Base-by-base conservation (phyloP, 2,888 invertebrate genomes). In the Tinea trinotella region DNA sequence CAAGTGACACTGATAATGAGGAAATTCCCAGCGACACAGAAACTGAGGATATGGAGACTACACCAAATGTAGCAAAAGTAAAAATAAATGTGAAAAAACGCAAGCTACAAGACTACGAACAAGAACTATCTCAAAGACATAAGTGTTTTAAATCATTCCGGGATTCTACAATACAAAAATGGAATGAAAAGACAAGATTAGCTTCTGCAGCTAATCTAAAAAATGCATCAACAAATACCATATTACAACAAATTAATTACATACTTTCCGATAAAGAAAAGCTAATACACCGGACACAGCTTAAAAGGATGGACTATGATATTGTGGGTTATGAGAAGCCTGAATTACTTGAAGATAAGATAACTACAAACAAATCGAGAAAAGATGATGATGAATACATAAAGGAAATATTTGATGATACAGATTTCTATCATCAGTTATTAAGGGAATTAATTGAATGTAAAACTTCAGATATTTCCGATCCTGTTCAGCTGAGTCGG, bases 381-480 rank as follows among this genome's bases (percentile, higher is more conserved):
- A 76, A 76, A 60, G 77, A 84, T 52, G 68, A 78, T 56, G 89
- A 89, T 60, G 90, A 92, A 61, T 90, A 91, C 59, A 91, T 94
- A 65, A 66, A 87, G 0, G 94, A 98, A 79, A 94, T 98, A 64
- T 99, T 96, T 80, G 98, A 99, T 73, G 99, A 99, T 68, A 94
- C 94, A 64, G 99, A 99, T 71, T 99, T 99, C 74, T 99, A 99
- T 76, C 97, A 98, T 74, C 95, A 97, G 65, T 85, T 98, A 54
- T 80, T 99, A 44, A 87, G 96, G 58, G 97, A 98, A 72, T 82
- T 99, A 35, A 97, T 99, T 59, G 97, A 98, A 71, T 92, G 92
- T 59, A 97, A 97, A 76, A 92, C 96, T 0, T 90, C 92, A 2
- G 92, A 92, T 64, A 88, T 94, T 7, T 92, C 92, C 0, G 96